Conservation (phyloP, 2,113 vertebrate genomes). For the Cryptoleucopteryx plumbea region DNA sequence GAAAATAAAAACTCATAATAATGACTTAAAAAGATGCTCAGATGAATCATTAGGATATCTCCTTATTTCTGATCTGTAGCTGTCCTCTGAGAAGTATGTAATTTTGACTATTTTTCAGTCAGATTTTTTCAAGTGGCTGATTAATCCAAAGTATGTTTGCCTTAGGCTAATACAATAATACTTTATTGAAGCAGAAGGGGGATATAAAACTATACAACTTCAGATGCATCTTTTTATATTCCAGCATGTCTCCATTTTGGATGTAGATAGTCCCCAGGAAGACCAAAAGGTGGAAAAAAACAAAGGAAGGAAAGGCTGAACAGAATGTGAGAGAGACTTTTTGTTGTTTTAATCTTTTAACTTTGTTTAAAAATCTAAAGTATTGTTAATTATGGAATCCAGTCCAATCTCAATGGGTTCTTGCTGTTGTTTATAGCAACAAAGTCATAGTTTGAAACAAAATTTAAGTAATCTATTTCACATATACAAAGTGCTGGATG, state of each 20-base stretch:
- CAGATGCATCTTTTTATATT: background rate
- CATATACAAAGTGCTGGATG: background rate
- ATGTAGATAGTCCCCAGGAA: background rate
- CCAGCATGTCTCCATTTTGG: background rate
- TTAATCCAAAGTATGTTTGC: background rate
- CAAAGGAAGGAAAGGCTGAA: background rate
- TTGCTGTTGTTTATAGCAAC: background rate
- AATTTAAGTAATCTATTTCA: background rate
- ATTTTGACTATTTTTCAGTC: background rate
- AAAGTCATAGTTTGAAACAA: too few relatives aligned
- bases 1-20: background rate
- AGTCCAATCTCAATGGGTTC: background rate
- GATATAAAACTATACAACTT: background rate
- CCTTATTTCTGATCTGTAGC: background rate
- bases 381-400: background rate
- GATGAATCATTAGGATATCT: background rate
- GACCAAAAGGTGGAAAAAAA: background rate
- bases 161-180: background rate
- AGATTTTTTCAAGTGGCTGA: background rate
- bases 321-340: slow-evolving; percentile 42
- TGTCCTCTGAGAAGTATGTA: background rate
- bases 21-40: background rate
- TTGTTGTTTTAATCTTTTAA: background rate
- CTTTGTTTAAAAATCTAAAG: background rate
- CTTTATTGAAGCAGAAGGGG: background rate